phyloP scores from a whole-genome alignment of 1,140 invertebrate genomes.

The Calycopis cecrops region DNA sequence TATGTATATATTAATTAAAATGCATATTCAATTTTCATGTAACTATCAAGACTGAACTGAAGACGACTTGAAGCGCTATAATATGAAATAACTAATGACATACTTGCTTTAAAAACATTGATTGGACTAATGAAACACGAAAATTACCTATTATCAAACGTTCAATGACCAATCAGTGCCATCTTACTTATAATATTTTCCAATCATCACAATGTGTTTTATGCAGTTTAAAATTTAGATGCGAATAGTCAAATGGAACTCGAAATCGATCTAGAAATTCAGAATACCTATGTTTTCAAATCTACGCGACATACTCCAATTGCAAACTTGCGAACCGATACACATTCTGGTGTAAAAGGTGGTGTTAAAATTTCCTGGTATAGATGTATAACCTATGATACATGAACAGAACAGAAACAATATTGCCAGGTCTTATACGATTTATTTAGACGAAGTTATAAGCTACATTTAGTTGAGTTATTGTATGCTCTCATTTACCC shows the following conservation, averaged over 20 bases:
- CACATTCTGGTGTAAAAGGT: not conserved
- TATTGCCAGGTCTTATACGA: too few species aligned
- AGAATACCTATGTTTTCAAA: conserved; percentile 8
- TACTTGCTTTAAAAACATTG: not conserved
- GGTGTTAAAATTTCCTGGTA: too few species aligned
- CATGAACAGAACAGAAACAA: too few species aligned
- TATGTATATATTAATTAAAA: too few species aligned
- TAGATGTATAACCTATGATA: too few species aligned
- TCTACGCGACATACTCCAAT: conserved; percentile 6
- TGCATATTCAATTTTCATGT: too few species aligned
- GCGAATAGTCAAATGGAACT: conserved; percentile 4
- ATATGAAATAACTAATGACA: too few species aligned
- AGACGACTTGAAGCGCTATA: not conserved
- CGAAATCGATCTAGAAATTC: conserved; percentile 10
- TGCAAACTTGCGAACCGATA: not conserved
- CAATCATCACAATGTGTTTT: not conserved
- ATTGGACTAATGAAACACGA: not conserved
- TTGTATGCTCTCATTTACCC: too few species aligned
- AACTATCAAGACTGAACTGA: too few species aligned
- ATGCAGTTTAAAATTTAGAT: not conserved
- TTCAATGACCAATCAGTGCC: too few species aligned
- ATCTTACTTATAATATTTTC: conserved; percentile 3
- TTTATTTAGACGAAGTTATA: too few species aligned
- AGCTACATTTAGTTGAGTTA: too few species aligned
- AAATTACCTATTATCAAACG: not conserved